Percentiles rank a stretch among this genome's conserved stretches.
Evolutionary conservation across 2,113 vertebrate genomes (phyloP).

Genomic region (Mustelus asterias): DNA sequence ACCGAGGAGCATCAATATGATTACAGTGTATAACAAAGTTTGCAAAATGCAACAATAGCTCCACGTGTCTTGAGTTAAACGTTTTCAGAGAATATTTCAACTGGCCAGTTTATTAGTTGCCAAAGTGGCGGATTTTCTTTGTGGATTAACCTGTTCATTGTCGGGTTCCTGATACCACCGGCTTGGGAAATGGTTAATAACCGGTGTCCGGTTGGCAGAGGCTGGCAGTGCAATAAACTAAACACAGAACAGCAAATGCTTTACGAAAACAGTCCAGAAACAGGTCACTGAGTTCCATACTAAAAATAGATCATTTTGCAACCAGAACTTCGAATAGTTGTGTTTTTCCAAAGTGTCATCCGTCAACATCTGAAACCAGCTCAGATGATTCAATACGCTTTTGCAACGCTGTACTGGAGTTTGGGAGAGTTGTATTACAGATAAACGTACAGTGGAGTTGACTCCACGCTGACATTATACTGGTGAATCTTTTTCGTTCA

Average conservation of each 20-base stretch:
- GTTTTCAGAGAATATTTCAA: neutral
- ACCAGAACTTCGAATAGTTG: neutral
- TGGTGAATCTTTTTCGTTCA: neutral
- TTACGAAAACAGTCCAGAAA: neutral
- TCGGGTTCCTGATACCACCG: neutral
- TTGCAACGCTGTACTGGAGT: neutral
- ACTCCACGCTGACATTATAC: neutral
- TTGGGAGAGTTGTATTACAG: neutral
- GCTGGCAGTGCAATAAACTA: neutral
- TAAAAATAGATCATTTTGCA: neutral
- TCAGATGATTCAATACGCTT: neutral
- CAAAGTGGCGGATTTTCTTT: neutral
- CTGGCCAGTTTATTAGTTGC: neutral
- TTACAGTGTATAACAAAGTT: neutral
- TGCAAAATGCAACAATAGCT: neutral
- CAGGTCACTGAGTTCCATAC: neutral
- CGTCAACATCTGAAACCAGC: neutral
- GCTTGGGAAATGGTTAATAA: neutral
- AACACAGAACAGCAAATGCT: neutral
- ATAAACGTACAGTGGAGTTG: neutral
- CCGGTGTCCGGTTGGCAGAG: neutral
- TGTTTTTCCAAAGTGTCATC: neutral
- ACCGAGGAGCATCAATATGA: neutral
- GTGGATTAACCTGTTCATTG: neutral
- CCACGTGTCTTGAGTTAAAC: neutral